These are phyloP conservation scores for Monarcha castaneiventris DNA, from an alignment of 2,113 vertebrate species.

Conservation along the genomic window DNA sequence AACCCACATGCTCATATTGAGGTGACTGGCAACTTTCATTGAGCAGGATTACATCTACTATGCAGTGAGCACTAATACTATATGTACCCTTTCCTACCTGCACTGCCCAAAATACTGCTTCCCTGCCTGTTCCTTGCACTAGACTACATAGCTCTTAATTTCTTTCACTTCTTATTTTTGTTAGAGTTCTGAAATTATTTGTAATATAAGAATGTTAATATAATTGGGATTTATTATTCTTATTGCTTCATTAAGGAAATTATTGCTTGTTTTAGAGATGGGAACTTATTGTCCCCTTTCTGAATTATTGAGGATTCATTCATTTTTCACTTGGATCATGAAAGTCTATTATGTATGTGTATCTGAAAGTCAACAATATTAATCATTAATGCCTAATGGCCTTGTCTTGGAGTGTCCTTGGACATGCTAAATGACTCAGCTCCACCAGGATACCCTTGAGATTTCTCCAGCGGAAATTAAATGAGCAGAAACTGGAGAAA, in stretches of 20 bases:
- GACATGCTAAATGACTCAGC: slow-evolving; percentile 10
- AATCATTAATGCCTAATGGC: slow-evolving; percentile 53
- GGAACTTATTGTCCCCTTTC: background rate
- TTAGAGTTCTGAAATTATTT: background rate
- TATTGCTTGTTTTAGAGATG: slow-evolving; percentile 42
- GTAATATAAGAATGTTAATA: slow-evolving; percentile 19
- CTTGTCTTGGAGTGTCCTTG: slow-evolving; percentile 44
- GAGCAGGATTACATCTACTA: background rate
- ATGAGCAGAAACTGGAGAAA: background rate
- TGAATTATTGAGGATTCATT: slow-evolving; percentile 65
- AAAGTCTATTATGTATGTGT: slow-evolving; percentile 29
- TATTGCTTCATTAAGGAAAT: slow-evolving; percentile 37
- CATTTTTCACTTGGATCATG: slow-evolving; percentile 39
- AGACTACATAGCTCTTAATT: background rate
- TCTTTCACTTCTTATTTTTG: background rate
- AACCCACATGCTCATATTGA: background rate
- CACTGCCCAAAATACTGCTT: background rate
- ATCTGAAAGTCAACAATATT: slow-evolving; percentile 51
- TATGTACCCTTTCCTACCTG: background rate
- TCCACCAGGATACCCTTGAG: background rate
- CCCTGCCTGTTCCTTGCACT: background rate
- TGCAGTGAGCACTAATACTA: background rate
- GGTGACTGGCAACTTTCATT: background rate
- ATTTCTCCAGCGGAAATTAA: slow-evolving; percentile 29
- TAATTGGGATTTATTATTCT: slow-evolving; percentile 30